phyloP scores from a whole-genome alignment of 2,888 invertebrate species.

The Noctuana brunneofusca region DNA sequence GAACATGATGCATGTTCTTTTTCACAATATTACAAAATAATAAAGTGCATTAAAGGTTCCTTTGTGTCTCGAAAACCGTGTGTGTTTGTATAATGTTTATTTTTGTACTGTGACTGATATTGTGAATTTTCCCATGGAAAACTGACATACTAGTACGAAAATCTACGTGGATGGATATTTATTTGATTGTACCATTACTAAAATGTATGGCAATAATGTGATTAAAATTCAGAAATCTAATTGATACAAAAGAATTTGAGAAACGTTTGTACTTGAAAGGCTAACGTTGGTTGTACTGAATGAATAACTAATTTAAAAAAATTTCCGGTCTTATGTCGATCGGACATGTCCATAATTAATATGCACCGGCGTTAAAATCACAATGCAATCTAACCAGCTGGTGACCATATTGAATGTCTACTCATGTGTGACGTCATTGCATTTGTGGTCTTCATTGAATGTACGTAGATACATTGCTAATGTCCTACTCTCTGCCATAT shows the following conservation, averaged over 20 bases:
- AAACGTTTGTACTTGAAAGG: too few relatives aligned
- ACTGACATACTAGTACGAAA: too few relatives aligned
- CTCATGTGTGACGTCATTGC: conserved; percentile 57
- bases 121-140: background rate
- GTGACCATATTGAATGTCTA: conserved; percentile 58
- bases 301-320: too few relatives aligned
- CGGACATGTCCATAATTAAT: conserved; percentile 54
- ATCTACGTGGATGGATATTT: too few relatives aligned
- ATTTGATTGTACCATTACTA: too few relatives aligned
- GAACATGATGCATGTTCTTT: conserved; percentile 24
- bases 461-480: conserved; percentile 38
- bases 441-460: conserved; percentile 45
- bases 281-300: too few relatives aligned
- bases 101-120: conserved; percentile 9
- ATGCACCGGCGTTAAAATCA: conserved; percentile 64
- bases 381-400: conserved; percentile 72
- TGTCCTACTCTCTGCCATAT: conserved; percentile 22
- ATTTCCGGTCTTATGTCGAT: conserved; percentile 38
- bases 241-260: too few relatives aligned
- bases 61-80: conserved; percentile 14
- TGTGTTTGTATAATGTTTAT: conserved; percentile 4
- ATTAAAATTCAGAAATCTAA: too few relatives aligned
- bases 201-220: too few relatives aligned
- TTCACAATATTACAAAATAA: conserved; percentile 26
- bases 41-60: conserved; percentile 15